phyloP scores from a whole-genome alignment of 2,113 vertebrate species.

The Enhydra lutris region DNA sequence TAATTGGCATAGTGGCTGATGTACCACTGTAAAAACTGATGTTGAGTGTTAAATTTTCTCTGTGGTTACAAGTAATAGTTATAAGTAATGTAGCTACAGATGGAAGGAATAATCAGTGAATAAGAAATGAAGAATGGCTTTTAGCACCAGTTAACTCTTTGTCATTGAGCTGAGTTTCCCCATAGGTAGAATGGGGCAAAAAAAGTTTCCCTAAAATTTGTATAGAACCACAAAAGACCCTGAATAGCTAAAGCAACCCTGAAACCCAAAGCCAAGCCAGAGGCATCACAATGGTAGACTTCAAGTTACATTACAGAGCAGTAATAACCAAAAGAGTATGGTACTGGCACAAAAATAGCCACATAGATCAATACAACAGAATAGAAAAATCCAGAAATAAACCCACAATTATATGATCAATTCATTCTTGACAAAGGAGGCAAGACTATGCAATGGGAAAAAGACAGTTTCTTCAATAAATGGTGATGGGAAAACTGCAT shows the following conservation, averaged over 20 bases:
- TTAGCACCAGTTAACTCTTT: background rate
- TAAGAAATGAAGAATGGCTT: background rate
- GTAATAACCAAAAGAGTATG: background rate
- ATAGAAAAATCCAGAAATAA: background rate
- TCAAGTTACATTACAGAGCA: background rate
- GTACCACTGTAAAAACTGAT: background rate
- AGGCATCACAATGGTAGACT: background rate
- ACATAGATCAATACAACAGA: background rate
- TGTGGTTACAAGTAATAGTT: background rate
- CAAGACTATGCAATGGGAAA: background rate
- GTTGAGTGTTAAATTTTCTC: constrained; percentile 30
- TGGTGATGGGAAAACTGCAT: background rate
- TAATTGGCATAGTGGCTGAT: background rate
- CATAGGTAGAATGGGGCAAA: background rate
- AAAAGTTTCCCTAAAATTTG: background rate
- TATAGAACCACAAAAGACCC: background rate
- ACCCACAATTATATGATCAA: background rate
- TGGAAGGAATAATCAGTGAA: background rate
- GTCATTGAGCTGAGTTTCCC: background rate
- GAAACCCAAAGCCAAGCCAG: background rate
- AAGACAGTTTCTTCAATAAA: background rate
- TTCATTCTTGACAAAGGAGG: background rate
- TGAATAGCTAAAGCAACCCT: background rate
- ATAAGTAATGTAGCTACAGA: background rate
- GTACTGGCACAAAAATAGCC: background rate